Conservation (phyloP, 2,888 invertebrate genomes). For the Leptothorax acervorum region DNA sequence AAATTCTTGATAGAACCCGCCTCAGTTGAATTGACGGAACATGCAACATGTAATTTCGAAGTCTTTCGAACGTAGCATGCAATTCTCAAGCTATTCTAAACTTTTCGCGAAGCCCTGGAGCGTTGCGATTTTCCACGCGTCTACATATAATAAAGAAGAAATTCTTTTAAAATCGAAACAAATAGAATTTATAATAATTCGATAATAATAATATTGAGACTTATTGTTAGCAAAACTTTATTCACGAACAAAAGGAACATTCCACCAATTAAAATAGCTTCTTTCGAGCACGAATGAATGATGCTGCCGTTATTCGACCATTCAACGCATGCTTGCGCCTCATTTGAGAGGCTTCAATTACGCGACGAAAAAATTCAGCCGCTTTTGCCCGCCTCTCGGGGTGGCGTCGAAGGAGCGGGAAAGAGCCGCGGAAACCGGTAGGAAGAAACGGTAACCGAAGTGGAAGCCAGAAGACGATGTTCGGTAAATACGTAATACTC, state of each 20-base stretch:
- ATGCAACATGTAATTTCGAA: slow-evolving; percentile 38
- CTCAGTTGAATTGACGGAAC: slow-evolving; percentile 3
- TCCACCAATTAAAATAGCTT: not conserved
- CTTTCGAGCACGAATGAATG: not conserved
- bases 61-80: slow-evolving; percentile 20
- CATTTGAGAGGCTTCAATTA: slow-evolving; percentile 6
- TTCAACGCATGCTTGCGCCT: not conserved
- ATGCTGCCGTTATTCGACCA: not conserved
- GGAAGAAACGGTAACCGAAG: slow-evolving; percentile 39
- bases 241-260: not conserved
- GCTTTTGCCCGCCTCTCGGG: not conserved
- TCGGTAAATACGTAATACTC: slow-evolving; percentile 63
- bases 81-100: not conserved
- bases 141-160: slow-evolving; percentile 3
- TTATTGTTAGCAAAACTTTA: not conserved
- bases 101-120: not conserved
- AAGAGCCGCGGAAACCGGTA: slow-evolving; percentile 22
- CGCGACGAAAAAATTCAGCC: not conserved
- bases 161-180: not conserved
- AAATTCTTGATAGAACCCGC: slow-evolving; percentile 18
- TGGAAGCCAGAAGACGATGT: slow-evolving; percentile 52
- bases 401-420: not conserved
- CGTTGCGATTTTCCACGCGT: not conserved
- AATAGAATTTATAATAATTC: slow-evolving; percentile 9
- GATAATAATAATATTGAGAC: not conserved